These are phyloP conservation scores for Tinea trinotella DNA, from an alignment of 2,888 invertebrate species.

Conservation along the genomic window DNA sequence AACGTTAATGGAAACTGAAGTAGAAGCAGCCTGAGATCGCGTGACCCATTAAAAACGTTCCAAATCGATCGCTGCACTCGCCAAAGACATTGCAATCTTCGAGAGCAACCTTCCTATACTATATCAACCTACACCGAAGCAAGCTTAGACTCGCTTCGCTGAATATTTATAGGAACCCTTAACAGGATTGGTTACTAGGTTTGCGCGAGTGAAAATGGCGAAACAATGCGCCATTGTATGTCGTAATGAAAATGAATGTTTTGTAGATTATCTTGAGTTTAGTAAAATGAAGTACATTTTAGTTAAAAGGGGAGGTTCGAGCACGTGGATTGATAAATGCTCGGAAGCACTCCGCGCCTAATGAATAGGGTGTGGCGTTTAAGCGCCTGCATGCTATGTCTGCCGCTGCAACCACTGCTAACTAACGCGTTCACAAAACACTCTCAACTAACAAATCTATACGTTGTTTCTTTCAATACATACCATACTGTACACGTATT, in stretches of 20 bases:
- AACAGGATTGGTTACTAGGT: constrained; percentile 8
- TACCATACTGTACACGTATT: too few species aligned
- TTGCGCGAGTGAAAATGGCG: background rate
- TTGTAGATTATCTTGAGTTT: constrained; percentile 13
- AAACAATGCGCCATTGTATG: background rate
- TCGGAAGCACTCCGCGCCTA: constrained; percentile 67
- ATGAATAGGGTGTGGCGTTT: constrained; percentile 63
- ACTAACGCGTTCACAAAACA: background rate
- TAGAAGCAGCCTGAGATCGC: constrained; percentile 21
- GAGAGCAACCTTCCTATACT: background rate
- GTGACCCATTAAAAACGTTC: constrained; percentile 20
- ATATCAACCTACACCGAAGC: background rate
- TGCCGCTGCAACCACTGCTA: constrained; percentile 9
- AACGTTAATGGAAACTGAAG: constrained; percentile 7
- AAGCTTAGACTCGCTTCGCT: constrained; percentile 3
- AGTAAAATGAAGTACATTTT: constrained; percentile 10
- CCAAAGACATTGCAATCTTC: constrained; percentile 14
- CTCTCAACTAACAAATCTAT: too few species aligned
- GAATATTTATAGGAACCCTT: constrained; percentile 12
- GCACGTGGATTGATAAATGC: constrained; percentile 66
- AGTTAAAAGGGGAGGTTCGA: constrained; percentile 25
- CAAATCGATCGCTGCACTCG: constrained; percentile 11
- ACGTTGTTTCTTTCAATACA: too few species aligned
- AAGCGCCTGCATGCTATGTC: background rate
- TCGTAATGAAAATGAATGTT: constrained; percentile 9